These are phyloP conservation scores for Willisornis vidua DNA, from an alignment of 2,113 vertebrate species.

Conservation along the genomic window DNA sequence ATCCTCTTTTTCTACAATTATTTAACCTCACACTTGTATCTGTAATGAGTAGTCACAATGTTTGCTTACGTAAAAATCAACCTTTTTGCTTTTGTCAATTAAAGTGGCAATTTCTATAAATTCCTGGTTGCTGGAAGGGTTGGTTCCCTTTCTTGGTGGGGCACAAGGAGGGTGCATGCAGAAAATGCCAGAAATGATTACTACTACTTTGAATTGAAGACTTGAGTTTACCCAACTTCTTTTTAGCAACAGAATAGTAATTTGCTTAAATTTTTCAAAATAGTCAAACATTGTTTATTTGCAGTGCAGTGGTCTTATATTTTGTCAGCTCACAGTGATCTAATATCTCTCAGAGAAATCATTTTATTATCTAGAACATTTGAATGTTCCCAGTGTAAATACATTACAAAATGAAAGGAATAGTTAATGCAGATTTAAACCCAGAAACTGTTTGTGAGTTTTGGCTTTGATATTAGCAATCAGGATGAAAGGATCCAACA, in stretches of 20 bases:
- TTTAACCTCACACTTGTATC: background rate
- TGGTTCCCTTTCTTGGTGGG: background rate
- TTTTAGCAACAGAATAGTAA: background rate
- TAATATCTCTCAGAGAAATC: background rate
- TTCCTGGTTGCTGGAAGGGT: background rate
- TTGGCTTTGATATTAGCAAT: background rate
- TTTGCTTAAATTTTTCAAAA: background rate
- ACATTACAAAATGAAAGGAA: background rate
- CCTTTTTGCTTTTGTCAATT: background rate
- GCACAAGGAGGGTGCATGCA: background rate
- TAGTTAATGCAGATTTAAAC: background rate
- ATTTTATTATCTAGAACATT: background rate
- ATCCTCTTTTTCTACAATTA: background rate
- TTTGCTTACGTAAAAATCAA: background rate
- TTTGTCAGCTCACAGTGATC: background rate
- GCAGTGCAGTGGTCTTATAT: background rate
- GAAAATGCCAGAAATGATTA: background rate
- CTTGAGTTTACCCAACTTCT: background rate
- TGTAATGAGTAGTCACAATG: rapidly evolving
- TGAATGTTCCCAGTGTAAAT: background rate
- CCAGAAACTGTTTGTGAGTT: background rate
- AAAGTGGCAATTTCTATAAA: background rate
- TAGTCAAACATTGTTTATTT: background rate
- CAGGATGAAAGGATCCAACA: background rate
- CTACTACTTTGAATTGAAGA: background rate